Percentiles rank a stretch among this genome's conserved stretches.
phyloP scores from a whole-genome alignment of 2,888 invertebrate genomes.

The Prosopocoilus inquinatus region DNA sequence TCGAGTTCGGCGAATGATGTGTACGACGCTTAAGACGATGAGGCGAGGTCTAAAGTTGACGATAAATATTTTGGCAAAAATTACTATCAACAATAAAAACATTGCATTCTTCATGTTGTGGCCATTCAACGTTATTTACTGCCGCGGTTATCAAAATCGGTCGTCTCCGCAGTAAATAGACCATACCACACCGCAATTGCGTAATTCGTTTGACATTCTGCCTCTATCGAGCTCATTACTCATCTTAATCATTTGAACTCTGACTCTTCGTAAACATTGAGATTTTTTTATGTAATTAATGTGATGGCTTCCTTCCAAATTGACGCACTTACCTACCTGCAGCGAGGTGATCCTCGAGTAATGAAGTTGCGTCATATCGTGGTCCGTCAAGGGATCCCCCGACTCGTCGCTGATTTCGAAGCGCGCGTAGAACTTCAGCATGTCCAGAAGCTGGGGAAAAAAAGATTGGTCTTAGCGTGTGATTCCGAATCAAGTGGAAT shows the following conservation, averaged over 20 bases:
- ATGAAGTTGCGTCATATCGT: conserved; percentile 91
- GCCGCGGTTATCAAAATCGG: too few species aligned
- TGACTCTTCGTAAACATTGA: too few species aligned
- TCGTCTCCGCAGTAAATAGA: too few species aligned
- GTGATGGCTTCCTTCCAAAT: too few species aligned
- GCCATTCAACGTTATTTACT: not conserved
- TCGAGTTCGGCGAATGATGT: too few species aligned
- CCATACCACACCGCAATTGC: too few species aligned
- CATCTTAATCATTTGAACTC: too few species aligned
- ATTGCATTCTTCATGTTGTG: conserved; percentile 4
- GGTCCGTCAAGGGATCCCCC: conserved; percentile 90
- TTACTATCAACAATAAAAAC: not conserved
- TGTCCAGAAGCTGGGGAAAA: conserved; percentile 78
- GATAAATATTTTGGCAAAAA: not conserved
- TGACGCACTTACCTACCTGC: conserved; percentile 66
- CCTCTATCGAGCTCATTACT: too few species aligned
- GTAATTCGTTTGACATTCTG: too few species aligned
- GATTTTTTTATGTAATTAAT: not conserved
- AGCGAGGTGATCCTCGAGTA: conserved; percentile 89
- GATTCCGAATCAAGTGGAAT: not conserved
- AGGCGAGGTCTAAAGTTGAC: too few species aligned
- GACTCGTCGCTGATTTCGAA: conserved; percentile 98
- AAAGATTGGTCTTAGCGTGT: conserved; percentile 7
- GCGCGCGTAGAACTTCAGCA: conserved; percentile 93
- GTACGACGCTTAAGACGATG: too few species aligned